A percentile compares a stretch with the other conserved stretches of the same genome.
phyloP scores from a whole-genome alignment of 2,888 invertebrate species.

The Auanema sp. region DNA sequence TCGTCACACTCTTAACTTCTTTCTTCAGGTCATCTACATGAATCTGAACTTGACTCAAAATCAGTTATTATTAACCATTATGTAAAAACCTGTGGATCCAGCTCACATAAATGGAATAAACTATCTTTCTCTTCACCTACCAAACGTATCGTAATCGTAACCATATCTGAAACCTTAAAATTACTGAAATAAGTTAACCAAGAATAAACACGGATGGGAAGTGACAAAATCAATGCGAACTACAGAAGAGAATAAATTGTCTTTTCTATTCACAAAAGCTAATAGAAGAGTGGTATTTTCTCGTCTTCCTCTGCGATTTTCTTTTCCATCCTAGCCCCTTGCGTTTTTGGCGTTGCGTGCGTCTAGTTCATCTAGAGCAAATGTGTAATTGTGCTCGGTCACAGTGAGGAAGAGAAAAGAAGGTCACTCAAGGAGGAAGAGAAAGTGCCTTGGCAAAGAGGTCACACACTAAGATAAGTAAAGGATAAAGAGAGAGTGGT shows the following conservation, averaged over 20 bases:
- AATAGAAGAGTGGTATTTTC: slow-evolving; percentile 6
- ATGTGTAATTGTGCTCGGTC: too few species aligned
- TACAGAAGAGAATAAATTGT: slow-evolving; percentile 3
- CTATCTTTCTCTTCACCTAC: slow-evolving; percentile 19
- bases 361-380: too few species aligned
- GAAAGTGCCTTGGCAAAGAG: too few species aligned
- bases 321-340: too few species aligned
- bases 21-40: slow-evolving; percentile 16
- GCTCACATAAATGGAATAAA: slow-evolving; percentile 8
- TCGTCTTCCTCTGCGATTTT: slow-evolving; percentile 11
- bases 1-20: slow-evolving; percentile 15
- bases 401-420: too few species aligned
- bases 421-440: too few species aligned
- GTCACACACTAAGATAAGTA: too few species aligned
- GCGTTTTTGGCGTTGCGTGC: too few species aligned
- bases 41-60: slow-evolving; percentile 23
- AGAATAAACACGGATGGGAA: slow-evolving; percentile 10
- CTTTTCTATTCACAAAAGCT: slow-evolving; percentile 12
- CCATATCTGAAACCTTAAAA: slow-evolving; percentile 15
- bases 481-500: too few species aligned
- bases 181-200: slow-evolving; percentile 13
- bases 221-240: slow-evolving; percentile 9
- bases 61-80: slow-evolving; percentile 23
- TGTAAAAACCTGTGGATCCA: slow-evolving; percentile 23
- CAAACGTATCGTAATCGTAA: slow-evolving; percentile 10